Evolutionary conservation across 1,140 invertebrate genomes (phyloP), one percentile per base, ranked within the genome.

Genomic region (Acromyrmex heyeri): DNA sequence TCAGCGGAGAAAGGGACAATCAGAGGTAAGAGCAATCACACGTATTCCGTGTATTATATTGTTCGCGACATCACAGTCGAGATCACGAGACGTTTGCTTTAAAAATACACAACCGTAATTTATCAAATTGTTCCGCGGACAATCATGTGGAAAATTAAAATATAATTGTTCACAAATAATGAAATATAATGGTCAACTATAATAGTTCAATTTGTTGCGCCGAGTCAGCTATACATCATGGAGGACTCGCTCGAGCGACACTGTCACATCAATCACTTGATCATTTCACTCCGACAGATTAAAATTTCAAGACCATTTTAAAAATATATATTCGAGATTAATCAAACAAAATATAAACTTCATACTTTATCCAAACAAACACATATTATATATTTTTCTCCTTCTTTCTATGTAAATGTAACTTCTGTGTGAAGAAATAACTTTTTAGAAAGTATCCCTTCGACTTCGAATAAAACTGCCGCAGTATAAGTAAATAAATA

Each of bases 61-160:
- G 21, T 1, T 81, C 24, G n/a, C 5, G 16, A 81, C 70, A 2
- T 30, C 24, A 24, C 24, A 7, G 30, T 16, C 7, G 21, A 34
- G 14, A 48, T 48, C 18, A 59, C 14, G 18, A 57, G 16, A 61
- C 24, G 5, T 81, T 38, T 16, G 5, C 55, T 59, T 82, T 82
- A 30, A 82, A 82, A 82, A 72, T 72, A 16, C 14, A 82, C 12
- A 12, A n/a, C 10, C 27, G 8, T 59, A 82, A 82, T 73, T 12
- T 82, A 16, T 27, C 16, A 27, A 57, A 82, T 82, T 18, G 34
- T 7, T 4, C 1, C 18, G 10, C 12, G 24, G n/a, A 10, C 44
- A 67, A 61, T 44, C 44, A 77, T 14, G 3, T 38, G 21, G 30
- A 81, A 70, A 81, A 70, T 70, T 18, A 61, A 82, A 59, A 73